phyloP scores from a whole-genome alignment of 2,797 vertebrate species.

The Sardinella longiceps region DNA sequence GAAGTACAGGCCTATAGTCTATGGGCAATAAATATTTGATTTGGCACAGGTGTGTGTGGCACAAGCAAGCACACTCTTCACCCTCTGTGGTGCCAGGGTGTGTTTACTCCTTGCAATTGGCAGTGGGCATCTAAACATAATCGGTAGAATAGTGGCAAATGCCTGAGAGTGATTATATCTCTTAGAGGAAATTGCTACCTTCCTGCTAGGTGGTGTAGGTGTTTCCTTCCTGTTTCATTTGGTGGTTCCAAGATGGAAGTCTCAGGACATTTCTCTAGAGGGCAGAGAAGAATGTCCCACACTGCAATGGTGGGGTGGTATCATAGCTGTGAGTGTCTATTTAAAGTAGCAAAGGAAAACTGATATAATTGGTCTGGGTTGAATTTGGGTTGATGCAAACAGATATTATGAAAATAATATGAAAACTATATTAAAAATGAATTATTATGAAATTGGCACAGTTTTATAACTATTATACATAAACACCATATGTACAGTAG shows the following conservation, averaged over 20 bases:
- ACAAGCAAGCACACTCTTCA: background rate
- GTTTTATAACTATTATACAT: no score
- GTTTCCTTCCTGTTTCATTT: background rate
- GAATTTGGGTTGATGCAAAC: no score
- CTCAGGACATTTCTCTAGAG: background rate
- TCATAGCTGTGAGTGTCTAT: background rate
- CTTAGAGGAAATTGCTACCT: background rate
- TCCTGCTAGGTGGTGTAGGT: background rate
- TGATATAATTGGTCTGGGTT: no score
- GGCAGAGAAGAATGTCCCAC: background rate
- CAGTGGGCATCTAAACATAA: background rate
- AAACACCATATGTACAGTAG: no score
- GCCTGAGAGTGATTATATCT: background rate
- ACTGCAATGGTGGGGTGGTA: background rate
- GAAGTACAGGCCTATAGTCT: background rate
- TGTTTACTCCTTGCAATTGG: no score
- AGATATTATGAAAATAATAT: no score
- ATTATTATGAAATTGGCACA: no score
- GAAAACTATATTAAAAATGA: no score
- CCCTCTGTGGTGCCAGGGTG: background rate
- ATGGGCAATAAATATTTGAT: background rate
- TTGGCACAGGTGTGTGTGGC: background rate
- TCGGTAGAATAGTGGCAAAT: background rate
- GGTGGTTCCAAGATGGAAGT: background rate
- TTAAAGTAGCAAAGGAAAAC: background rate